phyloP scores from a whole-genome alignment of 2,888 invertebrate genomes.

The Melanostoma mellinum region DNA sequence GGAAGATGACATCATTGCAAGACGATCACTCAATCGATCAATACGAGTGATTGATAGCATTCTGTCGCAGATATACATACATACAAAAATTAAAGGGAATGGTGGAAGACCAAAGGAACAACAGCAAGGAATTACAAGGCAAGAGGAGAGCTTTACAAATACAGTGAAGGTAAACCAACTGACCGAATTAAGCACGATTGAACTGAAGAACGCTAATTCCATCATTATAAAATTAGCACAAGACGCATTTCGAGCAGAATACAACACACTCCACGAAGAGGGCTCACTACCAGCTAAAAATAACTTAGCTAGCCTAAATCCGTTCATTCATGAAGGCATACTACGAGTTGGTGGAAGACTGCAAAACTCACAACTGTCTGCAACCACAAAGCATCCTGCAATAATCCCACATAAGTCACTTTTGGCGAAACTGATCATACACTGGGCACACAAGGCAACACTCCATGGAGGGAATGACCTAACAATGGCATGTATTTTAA shows the following conservation, averaged over 20 bases:
- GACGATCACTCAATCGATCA: not conserved
- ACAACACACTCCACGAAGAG: too few relatives aligned
- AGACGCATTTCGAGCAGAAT: not conserved
- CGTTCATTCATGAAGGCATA: too few relatives aligned
- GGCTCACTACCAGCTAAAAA: too few relatives aligned
- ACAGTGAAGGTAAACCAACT: not conserved
- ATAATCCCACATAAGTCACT: too few relatives aligned
- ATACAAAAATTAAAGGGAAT: not conserved
- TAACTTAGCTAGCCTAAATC: too few relatives aligned
- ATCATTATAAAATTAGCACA: constrained; percentile 4
- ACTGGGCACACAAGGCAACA: not conserved
- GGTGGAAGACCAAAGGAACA: not conserved
- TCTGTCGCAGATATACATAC: not conserved
- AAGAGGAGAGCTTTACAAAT: not conserved
- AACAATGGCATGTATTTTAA: not conserved
- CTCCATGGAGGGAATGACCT: not conserved
- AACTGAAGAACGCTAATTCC: not conserved
- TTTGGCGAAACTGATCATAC: too few relatives aligned
- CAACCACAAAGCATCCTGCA: too few relatives aligned
- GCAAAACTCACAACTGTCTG: too few relatives aligned
- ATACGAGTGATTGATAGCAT: not conserved
- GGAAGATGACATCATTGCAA: constrained; percentile 4
- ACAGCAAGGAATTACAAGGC: not conserved
- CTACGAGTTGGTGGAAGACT: too few relatives aligned
- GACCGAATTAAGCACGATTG: not conserved